Evolutionary conservation across 2,113 vertebrate species (phyloP).

Genomic region (Cinclus mexicanus): DNA sequence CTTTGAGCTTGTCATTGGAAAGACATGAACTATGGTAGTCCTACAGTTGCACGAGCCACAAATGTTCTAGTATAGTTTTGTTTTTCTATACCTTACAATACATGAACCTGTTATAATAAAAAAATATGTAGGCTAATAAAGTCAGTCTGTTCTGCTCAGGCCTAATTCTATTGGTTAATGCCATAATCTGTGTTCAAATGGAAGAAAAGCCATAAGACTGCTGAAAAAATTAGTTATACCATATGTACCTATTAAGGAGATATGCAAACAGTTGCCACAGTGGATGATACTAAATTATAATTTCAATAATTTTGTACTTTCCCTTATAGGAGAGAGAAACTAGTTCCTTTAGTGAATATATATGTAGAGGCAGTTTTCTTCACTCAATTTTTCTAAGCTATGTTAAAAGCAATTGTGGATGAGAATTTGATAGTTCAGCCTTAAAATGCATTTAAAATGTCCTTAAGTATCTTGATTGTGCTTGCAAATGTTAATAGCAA

Average conservation of each 20-base stretch:
- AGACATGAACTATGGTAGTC: neutral
- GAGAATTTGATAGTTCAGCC: neutral
- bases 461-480: neutral
- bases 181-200: neutral
- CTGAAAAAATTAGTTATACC: neutral
- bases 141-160: neutral
- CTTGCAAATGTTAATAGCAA: neutral
- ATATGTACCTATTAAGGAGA: neutral
- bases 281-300: neutral
- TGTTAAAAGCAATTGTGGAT: neutral
- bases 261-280: neutral
- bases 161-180: neutral
- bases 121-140: neutral
- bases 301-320: neutral
- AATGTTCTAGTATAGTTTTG: neutral
- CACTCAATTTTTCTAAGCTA: neutral
- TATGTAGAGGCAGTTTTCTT: neutral
- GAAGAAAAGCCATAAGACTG: neutral
- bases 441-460: neutral
- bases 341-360: neutral
- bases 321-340: neutral
- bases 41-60: neutral
- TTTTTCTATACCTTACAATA: neutral
- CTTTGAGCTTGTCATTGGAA: neutral
- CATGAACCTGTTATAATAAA: neutral